Percentiles rank a stretch among this genome's conserved stretches.
phyloP scores from a whole-genome alignment of 2,113 vertebrate genomes.

The Orthonyx spaldingii region DNA sequence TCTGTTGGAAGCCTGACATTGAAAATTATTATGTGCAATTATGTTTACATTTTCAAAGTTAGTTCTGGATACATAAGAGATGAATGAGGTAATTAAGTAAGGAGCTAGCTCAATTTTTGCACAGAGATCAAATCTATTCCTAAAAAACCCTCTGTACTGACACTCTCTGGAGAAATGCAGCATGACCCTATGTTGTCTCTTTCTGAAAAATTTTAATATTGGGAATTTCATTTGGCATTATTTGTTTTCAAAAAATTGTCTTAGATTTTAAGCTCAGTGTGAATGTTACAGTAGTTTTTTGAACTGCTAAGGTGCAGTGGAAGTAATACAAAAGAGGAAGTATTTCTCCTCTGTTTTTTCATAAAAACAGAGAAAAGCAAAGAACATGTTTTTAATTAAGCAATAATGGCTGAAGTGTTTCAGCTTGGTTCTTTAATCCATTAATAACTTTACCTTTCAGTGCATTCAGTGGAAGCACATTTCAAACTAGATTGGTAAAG shows the following conservation, averaged over 20 bases:
- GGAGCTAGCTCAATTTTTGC: background rate
- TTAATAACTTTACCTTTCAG: background rate
- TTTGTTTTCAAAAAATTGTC: background rate
- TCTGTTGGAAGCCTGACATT: background rate
- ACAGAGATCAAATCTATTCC: background rate
- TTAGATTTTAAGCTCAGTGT: background rate
- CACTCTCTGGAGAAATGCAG: background rate
- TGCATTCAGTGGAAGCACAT: background rate
- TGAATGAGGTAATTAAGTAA: background rate
- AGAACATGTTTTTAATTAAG: background rate
- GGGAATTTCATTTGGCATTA: background rate
- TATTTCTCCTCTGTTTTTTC: background rate
- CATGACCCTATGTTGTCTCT: background rate
- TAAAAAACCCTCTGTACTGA: background rate
- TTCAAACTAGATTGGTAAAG: background rate
- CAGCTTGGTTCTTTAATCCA: background rate
- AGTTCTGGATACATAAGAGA: background rate
- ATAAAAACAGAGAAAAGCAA: background rate
- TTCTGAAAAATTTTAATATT: background rate
- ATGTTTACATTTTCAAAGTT: background rate
- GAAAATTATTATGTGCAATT: background rate
- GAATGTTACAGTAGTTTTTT: background rate
- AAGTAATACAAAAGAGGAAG: background rate
- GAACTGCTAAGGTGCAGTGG: background rate
- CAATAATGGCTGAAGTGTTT: background rate